phyloP scores from a whole-genome alignment of 2,888 invertebrate species.

The Lottia scabra region DNA sequence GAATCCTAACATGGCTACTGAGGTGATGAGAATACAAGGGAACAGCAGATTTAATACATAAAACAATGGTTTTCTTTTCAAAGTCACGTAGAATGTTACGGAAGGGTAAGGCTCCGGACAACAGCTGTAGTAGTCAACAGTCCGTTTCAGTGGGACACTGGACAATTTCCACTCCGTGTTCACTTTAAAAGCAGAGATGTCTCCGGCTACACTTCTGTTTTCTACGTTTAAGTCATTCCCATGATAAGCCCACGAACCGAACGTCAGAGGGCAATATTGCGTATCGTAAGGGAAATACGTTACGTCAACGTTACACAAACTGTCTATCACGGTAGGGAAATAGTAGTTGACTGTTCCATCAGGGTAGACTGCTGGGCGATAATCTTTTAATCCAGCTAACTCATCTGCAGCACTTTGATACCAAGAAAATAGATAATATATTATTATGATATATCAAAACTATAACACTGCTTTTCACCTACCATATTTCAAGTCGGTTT shows the following conservation, averaged over 20 bases:
- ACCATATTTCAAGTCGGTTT: too few relatives aligned
- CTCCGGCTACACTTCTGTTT: constrained; percentile 24
- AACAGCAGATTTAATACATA: constrained; percentile 54
- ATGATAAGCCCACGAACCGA: constrained; percentile 56
- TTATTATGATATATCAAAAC: too few relatives aligned
- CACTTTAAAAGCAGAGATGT: constrained; percentile 37
- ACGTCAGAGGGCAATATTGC: constrained; percentile 59
- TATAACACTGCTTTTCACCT: too few relatives aligned
- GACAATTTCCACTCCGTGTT: constrained; percentile 53
- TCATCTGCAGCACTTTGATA: constrained; percentile 72
- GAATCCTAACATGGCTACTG: constrained; percentile 43
- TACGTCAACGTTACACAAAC: constrained; percentile 71
- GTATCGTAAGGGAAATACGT: constrained; percentile 74
- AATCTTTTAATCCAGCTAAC: constrained; percentile 71
- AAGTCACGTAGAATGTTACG: constrained; percentile 45
- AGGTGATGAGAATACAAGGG: constrained; percentile 52
- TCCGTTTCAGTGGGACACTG: constrained; percentile 34
- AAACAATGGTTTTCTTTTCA: constrained; percentile 49
- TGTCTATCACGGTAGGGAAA: constrained; percentile 72
- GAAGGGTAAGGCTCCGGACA: constrained; percentile 54
- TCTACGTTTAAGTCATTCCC: constrained; percentile 42
- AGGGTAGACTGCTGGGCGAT: constrained; percentile 70
- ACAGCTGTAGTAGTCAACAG: constrained; percentile 39
- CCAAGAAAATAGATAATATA: neutral
- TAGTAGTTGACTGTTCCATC: constrained; percentile 73